These are phyloP conservation scores for Henicopernis longicauda DNA, from an alignment of 2,113 vertebrate species.

Conservation along the genomic window DNA sequence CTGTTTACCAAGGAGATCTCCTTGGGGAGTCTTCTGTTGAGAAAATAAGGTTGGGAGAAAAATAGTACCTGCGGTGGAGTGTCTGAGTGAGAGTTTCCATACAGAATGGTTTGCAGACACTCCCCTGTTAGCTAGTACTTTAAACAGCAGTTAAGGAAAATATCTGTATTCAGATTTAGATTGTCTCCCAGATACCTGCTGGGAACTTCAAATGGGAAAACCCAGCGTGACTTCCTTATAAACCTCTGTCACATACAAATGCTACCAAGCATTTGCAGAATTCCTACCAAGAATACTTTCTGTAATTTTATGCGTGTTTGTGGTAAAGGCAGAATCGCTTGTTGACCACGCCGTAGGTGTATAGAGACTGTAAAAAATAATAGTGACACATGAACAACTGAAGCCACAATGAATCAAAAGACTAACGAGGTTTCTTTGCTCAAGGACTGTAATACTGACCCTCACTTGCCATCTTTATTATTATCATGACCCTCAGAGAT, in stretches of 20 bases:
- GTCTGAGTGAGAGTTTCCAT: not conserved
- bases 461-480: not conserved
- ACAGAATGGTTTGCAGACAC: not conserved
- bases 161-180: not conserved
- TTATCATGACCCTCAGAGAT: not conserved
- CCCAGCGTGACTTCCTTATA: not conserved
- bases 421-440: not conserved
- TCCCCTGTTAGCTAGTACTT: not conserved
- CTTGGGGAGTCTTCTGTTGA: not conserved
- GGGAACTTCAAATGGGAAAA: not conserved
- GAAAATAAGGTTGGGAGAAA: not conserved
- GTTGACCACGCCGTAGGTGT: not conserved
- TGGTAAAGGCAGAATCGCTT: not conserved
- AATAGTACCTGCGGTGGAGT: not conserved
- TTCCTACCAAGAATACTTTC: not conserved
- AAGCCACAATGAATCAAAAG: not conserved
- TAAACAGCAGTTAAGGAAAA: not conserved
- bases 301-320: not conserved
- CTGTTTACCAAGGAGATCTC: not conserved
- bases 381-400: not conserved
- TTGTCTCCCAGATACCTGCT: not conserved
- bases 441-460: not conserved
- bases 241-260: not conserved
- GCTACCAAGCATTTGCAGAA: not conserved
- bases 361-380: not conserved